Percentiles rank a stretch among this genome's conserved stretches.
Conservation (phyloP, 2,113 vertebrate species). For the Progne subis region DNA sequence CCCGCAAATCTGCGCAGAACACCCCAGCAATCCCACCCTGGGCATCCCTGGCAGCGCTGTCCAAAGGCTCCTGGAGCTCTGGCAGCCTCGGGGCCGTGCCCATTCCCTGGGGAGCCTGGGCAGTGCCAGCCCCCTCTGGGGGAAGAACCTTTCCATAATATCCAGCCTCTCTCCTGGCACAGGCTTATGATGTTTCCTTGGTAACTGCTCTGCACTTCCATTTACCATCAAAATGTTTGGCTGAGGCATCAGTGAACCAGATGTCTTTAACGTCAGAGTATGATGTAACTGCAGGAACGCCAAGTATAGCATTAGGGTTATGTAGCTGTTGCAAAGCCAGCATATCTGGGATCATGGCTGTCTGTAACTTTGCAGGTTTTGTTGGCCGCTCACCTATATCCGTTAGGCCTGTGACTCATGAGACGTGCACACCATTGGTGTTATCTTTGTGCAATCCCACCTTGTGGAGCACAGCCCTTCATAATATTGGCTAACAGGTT, state of each 20-base stretch:
- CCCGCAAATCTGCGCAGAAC: neutral
- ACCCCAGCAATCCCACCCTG: neutral
- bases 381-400: neutral
- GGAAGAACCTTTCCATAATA: neutral
- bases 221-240: neutral
- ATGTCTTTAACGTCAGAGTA: neutral
- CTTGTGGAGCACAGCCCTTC: neutral
- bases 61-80: neutral
- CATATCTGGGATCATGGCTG: neutral
- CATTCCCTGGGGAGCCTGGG: neutral
- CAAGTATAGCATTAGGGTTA: neutral
- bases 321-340: neutral
- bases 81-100: accelerated
- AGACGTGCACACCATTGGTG: neutral
- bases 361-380: neutral
- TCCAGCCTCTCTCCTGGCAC: neutral
- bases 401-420: neutral
- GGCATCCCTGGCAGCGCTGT: accelerated
- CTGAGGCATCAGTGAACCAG: neutral
- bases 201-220: neutral
- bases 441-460: neutral
- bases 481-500: neutral
- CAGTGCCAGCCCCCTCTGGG: neutral
- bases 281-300: neutral
- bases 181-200: neutral